Percentiles rank a stretch among this genome's conserved stretches.
phyloP scores from a whole-genome alignment of 2,888 invertebrate genomes.

The Phortica okadai region DNA sequence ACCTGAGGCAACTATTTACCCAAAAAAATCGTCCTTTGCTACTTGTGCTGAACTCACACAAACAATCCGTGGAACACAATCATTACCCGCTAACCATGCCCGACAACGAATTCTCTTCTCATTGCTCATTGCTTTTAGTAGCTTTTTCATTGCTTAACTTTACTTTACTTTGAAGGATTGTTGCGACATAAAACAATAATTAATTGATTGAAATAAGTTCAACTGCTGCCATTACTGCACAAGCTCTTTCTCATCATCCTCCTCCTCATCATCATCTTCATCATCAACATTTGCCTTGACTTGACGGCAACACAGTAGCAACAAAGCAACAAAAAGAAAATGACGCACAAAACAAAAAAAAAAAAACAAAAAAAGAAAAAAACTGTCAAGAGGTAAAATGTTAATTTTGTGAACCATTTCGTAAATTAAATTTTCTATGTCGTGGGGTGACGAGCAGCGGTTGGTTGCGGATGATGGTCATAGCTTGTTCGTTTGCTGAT shows the following conservation, averaged over 20 bases:
- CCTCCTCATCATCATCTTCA: neutral
- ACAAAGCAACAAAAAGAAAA: neutral
- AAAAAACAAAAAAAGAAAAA: neutral
- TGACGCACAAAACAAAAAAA: neutral
- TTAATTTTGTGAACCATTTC: conserved; percentile 42
- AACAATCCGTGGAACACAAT: no score
- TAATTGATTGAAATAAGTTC: conserved; percentile 66
- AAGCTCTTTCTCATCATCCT: neutral
- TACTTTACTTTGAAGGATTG: conserved; percentile 40
- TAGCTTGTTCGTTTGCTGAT: neutral
- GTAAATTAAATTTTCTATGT: conserved; percentile 51
- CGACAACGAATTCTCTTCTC: no score
- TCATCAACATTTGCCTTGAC: no score
- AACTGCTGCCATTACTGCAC: conserved; percentile 40
- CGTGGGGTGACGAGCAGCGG: conserved; percentile 37
- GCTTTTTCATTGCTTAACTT: neutral
- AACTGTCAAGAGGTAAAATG: conserved; percentile 49
- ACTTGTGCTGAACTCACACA: no score
- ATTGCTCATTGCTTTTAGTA: neutral
- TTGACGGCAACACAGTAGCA: neutral
- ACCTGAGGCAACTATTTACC: no score
- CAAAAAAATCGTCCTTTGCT: no score
- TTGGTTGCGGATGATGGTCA: neutral
- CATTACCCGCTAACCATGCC: no score
- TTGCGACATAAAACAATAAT: conserved; percentile 63